phyloP scores from a whole-genome alignment of 2,888 invertebrate genomes.

The Aporophyla lueneburgensis region DNA sequence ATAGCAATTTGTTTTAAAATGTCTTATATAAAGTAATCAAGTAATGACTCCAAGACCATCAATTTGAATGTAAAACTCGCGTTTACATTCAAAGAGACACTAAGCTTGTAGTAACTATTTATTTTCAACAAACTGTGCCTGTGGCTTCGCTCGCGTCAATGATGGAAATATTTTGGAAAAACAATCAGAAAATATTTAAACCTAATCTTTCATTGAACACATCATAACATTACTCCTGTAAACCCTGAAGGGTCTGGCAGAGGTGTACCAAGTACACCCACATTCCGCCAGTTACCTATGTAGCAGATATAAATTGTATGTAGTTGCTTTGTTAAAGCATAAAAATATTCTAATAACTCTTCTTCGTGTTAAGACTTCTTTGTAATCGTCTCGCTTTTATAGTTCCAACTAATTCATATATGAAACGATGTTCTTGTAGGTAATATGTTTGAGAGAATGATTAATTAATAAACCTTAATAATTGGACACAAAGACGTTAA shows the following conservation, averaged over 20 bases:
- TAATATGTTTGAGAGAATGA: constrained; percentile 57
- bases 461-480: constrained; percentile 59
- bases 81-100: neutral
- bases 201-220: neutral
- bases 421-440: constrained; percentile 35
- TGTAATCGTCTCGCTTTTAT: constrained; percentile 46
- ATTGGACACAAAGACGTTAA: constrained; percentile 52
- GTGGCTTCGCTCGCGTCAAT: too few species aligned
- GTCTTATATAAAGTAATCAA: constrained; percentile 17
- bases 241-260: neutral
- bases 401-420: constrained; percentile 35
- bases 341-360: constrained; percentile 11
- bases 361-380: constrained; percentile 33
- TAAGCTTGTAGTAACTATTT: neutral
- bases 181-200: too few species aligned
- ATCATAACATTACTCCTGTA: neutral
- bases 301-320: neutral
- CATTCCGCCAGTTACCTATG: too few species aligned
- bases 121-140: neutral
- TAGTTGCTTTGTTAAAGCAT: neutral
- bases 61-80: constrained; percentile 4
- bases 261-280: neutral
- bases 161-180: neutral
- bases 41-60: constrained; percentile 9
- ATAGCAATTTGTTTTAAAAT: constrained; percentile 22